phyloP scores from a whole-genome alignment of 2,797 vertebrate genomes.

The Prunella strophiata region DNA sequence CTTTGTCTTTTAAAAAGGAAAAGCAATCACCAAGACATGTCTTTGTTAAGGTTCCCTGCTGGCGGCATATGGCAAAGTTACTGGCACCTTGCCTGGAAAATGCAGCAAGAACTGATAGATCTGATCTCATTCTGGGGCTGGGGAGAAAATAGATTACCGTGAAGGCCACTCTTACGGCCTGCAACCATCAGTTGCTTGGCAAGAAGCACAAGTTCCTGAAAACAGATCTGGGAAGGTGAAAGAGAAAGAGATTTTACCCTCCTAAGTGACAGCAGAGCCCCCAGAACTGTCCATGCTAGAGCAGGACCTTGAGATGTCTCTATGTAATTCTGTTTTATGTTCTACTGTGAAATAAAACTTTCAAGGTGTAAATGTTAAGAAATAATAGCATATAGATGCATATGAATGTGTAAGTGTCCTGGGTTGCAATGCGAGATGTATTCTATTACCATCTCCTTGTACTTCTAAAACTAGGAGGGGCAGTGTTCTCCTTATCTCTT shows the following conservation, averaged over 20 bases:
- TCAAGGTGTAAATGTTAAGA: not conserved
- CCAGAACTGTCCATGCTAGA: not conserved
- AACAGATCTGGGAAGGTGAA: not conserved
- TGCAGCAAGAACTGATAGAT: not conserved
- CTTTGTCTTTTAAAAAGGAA: not conserved
- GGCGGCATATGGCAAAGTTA: not conserved
- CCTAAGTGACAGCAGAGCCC: not conserved
- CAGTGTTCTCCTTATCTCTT: no score
- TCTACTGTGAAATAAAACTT: not conserved
- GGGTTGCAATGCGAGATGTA: no score
- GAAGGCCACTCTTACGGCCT: not conserved
- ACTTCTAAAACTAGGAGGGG: no score
- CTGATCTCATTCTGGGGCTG: not conserved
- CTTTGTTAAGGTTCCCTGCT: slow-evolving; percentile 29
- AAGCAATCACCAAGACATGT: not conserved
- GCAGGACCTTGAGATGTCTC: not conserved
- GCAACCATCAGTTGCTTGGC: not conserved
- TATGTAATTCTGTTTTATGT: not conserved
- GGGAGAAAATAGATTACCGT: not conserved
- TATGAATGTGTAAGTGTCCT: no score
- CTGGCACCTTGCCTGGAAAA: slow-evolving; percentile 47
- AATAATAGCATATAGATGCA: not conserved
- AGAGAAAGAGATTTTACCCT: not conserved
- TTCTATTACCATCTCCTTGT: no score
- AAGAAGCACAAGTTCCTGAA: not conserved